Evolutionary conservation across 2,113 vertebrate genomes (phyloP), one percentile per base, ranked within the genome.

Genomic region (Natator depressus): DNA sequence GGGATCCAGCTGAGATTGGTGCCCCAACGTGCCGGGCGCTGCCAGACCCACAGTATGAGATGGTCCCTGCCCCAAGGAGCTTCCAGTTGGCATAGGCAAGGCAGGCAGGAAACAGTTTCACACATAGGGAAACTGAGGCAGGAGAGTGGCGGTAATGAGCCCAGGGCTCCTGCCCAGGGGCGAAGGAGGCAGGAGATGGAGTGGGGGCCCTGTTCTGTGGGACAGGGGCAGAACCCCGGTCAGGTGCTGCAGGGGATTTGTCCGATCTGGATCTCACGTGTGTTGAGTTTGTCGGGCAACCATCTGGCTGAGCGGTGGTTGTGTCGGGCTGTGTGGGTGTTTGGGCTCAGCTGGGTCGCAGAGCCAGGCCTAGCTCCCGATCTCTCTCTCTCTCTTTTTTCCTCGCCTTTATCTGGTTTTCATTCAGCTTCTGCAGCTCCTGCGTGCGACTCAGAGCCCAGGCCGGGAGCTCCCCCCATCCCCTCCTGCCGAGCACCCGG

Each of bases 401-500:
- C 47, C 42, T 8, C 47, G 6, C 20, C 27, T 75, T 25, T 19
- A 20, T 47, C 16, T 88, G 51, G n/a, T 29, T 31, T 69, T 69
- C 17, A 6, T 69, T 69, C 62, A n/a, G 62, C 59, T 62, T 62
- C 59, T 62, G 29, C 59, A 6, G 31, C 59, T 62, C 59, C 59
- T 31, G 59, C 31, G 29, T 62, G 59, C 14, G 31, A 35, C 62
- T n/a, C 16, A 3, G 62, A n/a, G 62, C 42, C 2, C 9, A 19
- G 16, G 35, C 57, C 38, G 1, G 55, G 62, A 3, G 11, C 69
- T 24, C 8, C 55, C 53, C 29, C 16, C 12, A 4, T 20, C n/a
- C 16, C 3, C 20, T 35, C 35, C n/a, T 4, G 1, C 35, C 53
- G 0, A 1, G 42, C 65, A 10, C 17, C 51, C 10, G 20, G 50